Evolutionary conservation across 2,888 invertebrate species (phyloP).

Genomic region (Heteropelma amictum): DNA sequence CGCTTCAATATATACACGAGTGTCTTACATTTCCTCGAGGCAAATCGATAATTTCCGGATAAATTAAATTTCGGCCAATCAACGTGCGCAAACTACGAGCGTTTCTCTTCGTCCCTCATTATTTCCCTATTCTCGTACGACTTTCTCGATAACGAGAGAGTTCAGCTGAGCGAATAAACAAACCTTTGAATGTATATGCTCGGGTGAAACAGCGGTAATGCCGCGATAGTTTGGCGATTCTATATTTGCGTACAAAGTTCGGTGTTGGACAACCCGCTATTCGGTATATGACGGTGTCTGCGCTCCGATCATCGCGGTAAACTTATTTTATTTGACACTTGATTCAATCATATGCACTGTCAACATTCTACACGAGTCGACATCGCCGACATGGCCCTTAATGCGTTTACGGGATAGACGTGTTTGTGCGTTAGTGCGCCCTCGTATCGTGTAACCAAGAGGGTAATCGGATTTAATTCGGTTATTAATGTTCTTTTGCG

Average conservation of each 20-base stretch:
- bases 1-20: constrained; percentile 30
- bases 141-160: constrained; percentile 20
- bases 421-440: not conserved
- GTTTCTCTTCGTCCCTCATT: constrained; percentile 8
- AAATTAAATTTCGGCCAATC: constrained; percentile 56
- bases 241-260: constrained; percentile 55
- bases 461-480: constrained; percentile 52
- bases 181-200: constrained; percentile 16
- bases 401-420: not conserved
- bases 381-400: not conserved
- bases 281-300: not conserved
- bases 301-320: constrained; percentile 35
- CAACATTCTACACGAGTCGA: constrained; percentile 33
- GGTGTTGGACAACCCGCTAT: constrained; percentile 19
- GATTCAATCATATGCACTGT: constrained; percentile 35
- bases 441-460: constrained; percentile 14
- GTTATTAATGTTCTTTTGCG: constrained; percentile 26
- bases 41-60: constrained; percentile 55
- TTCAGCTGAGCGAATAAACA: constrained; percentile 46
- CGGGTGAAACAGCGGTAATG: constrained; percentile 6
- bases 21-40: constrained; percentile 34
- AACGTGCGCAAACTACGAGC: constrained; percentile 45
- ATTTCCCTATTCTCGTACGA: not conserved
- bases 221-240: constrained; percentile 40
- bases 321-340: constrained; percentile 55